A percentile compares a stretch with the other conserved stretches of the same genome.
phyloP scores from a whole-genome alignment of 2,888 invertebrate species.

The Agrotis segetum region DNA sequence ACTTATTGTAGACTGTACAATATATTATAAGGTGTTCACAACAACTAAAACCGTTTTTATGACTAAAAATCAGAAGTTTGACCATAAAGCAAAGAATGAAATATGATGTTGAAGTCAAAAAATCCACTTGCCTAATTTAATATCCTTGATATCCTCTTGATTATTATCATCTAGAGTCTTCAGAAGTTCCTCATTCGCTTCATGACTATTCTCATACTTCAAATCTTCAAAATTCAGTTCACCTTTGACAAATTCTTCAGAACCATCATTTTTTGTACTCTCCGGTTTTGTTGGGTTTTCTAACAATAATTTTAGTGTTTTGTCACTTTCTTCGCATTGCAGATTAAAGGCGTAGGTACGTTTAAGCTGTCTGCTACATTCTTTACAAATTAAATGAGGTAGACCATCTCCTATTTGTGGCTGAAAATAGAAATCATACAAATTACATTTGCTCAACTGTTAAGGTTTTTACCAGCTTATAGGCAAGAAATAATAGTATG shows the following conservation, averaged over 20 bases:
- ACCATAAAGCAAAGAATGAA: not conserved
- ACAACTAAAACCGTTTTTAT: not conserved
- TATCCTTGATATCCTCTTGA: conserved; percentile 63
- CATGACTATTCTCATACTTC: conserved; percentile 43
- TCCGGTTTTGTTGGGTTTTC: conserved; percentile 47
- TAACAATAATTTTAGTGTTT: conserved; percentile 71
- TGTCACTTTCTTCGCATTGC: conserved; percentile 82
- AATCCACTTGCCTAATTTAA: conserved; percentile 71
- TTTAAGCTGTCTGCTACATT: conserved; percentile 82
- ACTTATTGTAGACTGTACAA: conserved; percentile 6
- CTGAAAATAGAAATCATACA: conserved; percentile 69
- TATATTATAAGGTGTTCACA: not conserved
- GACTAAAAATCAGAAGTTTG: not conserved
- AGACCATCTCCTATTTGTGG: conserved; percentile 80
- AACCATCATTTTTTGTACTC: conserved; percentile 30
- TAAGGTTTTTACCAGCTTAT: not conserved
- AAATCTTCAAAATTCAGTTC: conserved; percentile 46
- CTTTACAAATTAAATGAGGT: conserved; percentile 84
- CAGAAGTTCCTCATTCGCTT: conserved; percentile 30
- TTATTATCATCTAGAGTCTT: conserved; percentile 59
- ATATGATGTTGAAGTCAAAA: not conserved
- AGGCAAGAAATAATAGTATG: conserved; percentile 13
- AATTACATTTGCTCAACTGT: not conserved
- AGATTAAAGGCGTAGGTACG: conserved; percentile 80
- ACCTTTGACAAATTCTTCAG: conserved; percentile 46